Conservation (phyloP, 2,888 invertebrate species). For the Hirtodrosophila trivittata region DNA sequence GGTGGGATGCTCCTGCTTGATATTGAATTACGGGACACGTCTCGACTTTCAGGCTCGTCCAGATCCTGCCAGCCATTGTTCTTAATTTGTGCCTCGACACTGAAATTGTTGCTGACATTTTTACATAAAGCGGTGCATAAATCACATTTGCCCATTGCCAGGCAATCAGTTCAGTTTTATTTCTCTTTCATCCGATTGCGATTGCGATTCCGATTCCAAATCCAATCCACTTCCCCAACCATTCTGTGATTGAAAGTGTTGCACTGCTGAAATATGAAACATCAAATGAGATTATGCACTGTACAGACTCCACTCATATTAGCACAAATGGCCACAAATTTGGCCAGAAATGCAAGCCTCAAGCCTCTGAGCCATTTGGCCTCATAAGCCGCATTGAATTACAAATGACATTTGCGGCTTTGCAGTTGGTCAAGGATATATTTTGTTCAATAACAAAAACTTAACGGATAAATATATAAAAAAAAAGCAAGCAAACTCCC, state of each 20-base stretch:
- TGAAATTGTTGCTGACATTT: constrained; percentile 80
- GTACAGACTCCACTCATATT: constrained; percentile 45
- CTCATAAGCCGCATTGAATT: constrained; percentile 43
- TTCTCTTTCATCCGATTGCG: not conserved
- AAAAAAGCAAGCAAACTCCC: too few relatives aligned
- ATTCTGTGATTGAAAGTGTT: constrained; percentile 50
- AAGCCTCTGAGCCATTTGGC: constrained; percentile 18
- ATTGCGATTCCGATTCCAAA: constrained; percentile 5
- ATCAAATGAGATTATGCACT: constrained; percentile 51
- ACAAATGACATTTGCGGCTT: constrained; percentile 54
- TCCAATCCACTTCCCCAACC: constrained; percentile 36
- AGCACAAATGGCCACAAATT: constrained; percentile 73
- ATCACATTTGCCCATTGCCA: constrained; percentile 81
- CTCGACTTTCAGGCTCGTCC: constrained; percentile 76
- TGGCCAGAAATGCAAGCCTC: constrained; percentile 34
- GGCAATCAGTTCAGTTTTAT: constrained; percentile 68
- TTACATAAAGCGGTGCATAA: constrained; percentile 72
- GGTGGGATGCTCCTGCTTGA: constrained; percentile 20
- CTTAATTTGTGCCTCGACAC: constrained; percentile 70
- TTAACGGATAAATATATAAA: too few relatives aligned
- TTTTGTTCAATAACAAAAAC: too few relatives aligned
- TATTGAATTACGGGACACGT: constrained; percentile 80
- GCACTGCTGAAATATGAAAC: constrained; percentile 61
- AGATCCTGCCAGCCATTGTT: constrained; percentile 36
- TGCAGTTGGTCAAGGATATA: constrained; percentile 36